These are phyloP conservation scores for Leguminivora glycinivorella DNA, from an alignment of 1,140 invertebrate species.

Conservation along the genomic window DNA sequence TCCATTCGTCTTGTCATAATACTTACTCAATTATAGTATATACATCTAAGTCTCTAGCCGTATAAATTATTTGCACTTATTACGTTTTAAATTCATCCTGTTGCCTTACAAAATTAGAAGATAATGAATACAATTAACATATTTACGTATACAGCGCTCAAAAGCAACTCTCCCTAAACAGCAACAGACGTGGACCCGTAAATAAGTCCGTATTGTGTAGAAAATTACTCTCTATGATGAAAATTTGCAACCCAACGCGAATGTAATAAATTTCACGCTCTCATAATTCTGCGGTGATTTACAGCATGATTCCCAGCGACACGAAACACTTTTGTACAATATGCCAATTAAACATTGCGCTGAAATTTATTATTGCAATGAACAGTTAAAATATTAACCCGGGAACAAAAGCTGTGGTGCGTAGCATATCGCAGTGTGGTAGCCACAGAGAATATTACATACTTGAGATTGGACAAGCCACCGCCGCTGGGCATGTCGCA, in stretches of 20 bases:
- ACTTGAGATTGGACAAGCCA: too few relatives aligned
- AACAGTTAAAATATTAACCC: slow-evolving; percentile 22
- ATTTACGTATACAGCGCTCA: slow-evolving; percentile 4
- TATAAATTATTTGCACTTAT: too few relatives aligned
- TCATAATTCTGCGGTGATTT: slow-evolving; percentile 67
- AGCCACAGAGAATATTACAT: too few relatives aligned
- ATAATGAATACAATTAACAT: neutral
- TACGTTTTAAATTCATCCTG: neutral
- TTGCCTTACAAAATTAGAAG: neutral
- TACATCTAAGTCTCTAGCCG: too few relatives aligned
- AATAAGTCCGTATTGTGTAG: slow-evolving; percentile 56
- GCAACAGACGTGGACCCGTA: slow-evolving; percentile 37
- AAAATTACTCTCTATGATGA: slow-evolving; percentile 55
- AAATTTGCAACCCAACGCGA: slow-evolving; percentile 64
- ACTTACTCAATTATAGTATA: too few relatives aligned
- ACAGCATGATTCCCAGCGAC: slow-evolving; percentile 50
- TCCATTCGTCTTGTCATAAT: too few relatives aligned
- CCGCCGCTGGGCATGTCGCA: too few relatives aligned
- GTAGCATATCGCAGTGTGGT: neutral
- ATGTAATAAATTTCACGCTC: slow-evolving; percentile 66
- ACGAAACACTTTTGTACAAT: slow-evolving; percentile 51
- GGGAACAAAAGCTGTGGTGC: neutral
- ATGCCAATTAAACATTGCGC: slow-evolving; percentile 44
- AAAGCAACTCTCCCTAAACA: neutral
- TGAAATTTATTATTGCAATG: slow-evolving; percentile 35